A percentile compares a stretch with the other conserved stretches of the same genome.
Conservation (phyloP, 2,113 vertebrate species). For the Alectura lathami region DNA sequence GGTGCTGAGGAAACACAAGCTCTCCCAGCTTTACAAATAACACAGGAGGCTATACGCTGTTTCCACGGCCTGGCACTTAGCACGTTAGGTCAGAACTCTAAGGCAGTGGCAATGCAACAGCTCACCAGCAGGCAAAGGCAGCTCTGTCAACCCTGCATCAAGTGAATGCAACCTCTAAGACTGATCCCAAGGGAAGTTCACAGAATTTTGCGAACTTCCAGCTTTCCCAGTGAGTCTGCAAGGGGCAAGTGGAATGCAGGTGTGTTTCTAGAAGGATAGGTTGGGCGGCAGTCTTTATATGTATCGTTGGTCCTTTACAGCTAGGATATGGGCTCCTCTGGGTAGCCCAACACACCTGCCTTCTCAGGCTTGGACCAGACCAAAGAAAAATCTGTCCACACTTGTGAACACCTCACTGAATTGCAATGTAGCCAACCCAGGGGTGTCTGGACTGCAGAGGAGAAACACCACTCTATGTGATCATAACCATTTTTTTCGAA, state of each 20-base stretch:
- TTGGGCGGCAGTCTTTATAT: neutral
- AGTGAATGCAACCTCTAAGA: neutral
- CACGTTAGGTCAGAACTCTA: neutral
- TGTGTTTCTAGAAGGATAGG: neutral
- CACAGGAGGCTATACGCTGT: neutral
- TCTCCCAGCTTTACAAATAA: neutral
- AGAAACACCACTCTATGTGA: neutral
- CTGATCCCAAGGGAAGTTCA: neutral
- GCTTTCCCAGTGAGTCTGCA: neutral
- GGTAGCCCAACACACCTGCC: neutral
- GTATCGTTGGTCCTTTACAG: neutral
- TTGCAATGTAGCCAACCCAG: neutral
- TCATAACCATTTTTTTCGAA: neutral
- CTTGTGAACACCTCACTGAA: neutral
- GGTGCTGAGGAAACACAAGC: neutral
- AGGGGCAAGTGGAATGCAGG: neutral
- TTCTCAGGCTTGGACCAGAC: neutral
- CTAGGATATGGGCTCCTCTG: no score
- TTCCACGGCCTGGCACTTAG: neutral
- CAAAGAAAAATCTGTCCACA: neutral
- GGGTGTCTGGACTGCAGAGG: neutral
- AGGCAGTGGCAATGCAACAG: neutral
- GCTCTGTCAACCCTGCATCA: neutral
- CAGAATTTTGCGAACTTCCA: neutral
- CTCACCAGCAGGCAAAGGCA: neutral